phyloP scores from a whole-genome alignment of 2,797 vertebrate species.

The Novumbra hubbsi region DNA sequence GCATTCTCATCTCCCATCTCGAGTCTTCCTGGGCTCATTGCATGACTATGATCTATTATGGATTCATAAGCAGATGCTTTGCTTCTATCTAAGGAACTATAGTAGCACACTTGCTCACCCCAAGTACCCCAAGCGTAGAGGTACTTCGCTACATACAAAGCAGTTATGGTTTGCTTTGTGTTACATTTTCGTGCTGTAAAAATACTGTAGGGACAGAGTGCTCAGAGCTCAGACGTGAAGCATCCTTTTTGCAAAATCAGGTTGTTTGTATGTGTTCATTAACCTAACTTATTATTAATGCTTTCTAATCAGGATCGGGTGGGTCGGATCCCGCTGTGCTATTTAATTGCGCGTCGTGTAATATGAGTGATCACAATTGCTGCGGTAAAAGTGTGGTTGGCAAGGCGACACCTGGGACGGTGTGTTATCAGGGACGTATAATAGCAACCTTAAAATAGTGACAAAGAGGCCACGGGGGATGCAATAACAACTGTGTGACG shows the following conservation, averaged over 20 bases:
- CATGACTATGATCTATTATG: conserved; percentile 42
- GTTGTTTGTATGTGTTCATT: not conserved
- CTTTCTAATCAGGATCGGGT: not conserved
- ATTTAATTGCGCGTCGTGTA: not conserved
- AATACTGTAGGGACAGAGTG: not conserved
- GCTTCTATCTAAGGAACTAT: not conserved
- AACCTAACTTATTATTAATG: not conserved
- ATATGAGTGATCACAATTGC: conserved; percentile 19
- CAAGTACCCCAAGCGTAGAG: not conserved
- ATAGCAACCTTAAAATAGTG: conserved; percentile 38
- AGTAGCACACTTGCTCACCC: not conserved
- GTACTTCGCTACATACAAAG: not conserved
- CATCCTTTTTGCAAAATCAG: not conserved
- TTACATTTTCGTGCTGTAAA: not conserved
- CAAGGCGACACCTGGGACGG: conserved; percentile 35
- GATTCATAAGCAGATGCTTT: not conserved
- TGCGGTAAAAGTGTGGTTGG: conserved; percentile 21
- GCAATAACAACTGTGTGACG: not conserved
- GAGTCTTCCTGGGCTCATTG: conserved; percentile 15
- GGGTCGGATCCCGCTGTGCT: not conserved
- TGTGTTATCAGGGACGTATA: conserved; percentile 35
- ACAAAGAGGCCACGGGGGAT: conserved; percentile 26
- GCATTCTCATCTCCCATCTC: conserved; percentile 45
- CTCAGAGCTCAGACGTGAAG: not conserved
- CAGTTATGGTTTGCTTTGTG: not conserved